These are phyloP conservation scores for Heliconius nattereri DNA, from an alignment of 1,140 invertebrate species.

Conservation along the genomic window DNA sequence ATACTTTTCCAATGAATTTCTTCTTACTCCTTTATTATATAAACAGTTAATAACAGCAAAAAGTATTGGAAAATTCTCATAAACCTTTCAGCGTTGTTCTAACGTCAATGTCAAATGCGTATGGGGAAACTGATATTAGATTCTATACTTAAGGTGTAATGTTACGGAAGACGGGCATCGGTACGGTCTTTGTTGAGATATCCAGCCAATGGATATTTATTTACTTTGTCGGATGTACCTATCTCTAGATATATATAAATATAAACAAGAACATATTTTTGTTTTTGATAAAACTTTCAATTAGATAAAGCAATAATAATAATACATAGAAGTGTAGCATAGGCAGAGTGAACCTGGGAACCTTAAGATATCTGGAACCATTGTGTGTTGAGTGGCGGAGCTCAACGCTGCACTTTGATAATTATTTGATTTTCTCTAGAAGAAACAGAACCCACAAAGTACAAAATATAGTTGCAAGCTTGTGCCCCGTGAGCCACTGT, in stretches of 20 bases:
- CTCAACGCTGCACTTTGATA: not conserved
- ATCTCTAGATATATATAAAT: not conserved
- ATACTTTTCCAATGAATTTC: too few species aligned
- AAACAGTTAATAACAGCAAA: not conserved
- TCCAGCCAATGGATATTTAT: not conserved
- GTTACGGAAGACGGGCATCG: conserved; percentile 3
- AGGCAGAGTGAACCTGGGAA: too few species aligned
- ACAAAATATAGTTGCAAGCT: too few species aligned
- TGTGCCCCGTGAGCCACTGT: too few species aligned
- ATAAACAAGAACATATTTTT: conserved; percentile 1
- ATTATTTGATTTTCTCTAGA: too few species aligned
- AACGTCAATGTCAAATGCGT: not conserved
- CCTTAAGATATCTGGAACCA: not conserved
- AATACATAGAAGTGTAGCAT: too few species aligned
- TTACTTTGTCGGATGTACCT: not conserved
- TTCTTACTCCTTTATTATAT: too few species aligned
- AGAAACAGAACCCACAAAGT: too few species aligned
- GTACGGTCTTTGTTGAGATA: not conserved
- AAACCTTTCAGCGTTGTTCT: not conserved
- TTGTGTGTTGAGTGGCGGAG: not conserved
- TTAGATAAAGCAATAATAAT: not conserved
- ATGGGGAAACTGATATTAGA: not conserved
- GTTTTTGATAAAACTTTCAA: not conserved
- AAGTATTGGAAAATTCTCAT: not conserved
- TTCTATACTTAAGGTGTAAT: conserved; percentile 8